Conservation (phyloP, 2,888 invertebrate genomes). For the Lymantria monacha region DNA sequence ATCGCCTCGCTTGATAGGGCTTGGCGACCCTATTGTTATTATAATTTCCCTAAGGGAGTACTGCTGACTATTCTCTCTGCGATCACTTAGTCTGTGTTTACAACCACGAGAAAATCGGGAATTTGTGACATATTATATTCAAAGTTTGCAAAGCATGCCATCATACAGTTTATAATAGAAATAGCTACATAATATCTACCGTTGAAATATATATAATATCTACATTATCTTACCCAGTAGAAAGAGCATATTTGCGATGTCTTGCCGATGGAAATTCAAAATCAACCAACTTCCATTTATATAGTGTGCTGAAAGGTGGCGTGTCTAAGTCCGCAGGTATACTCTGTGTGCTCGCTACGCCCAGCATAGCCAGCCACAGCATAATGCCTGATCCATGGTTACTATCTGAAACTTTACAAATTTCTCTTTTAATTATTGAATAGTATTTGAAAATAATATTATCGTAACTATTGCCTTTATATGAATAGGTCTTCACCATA, state of each 20-base stretch:
- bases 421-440: background rate
- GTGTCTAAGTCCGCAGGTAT: constrained; percentile 71
- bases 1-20: too few relatives aligned
- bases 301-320: constrained; percentile 83
- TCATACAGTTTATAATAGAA: too few relatives aligned
- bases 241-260: constrained; percentile 82
- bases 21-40: too few relatives aligned
- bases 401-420: constrained; percentile 43
- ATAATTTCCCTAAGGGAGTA: too few relatives aligned
- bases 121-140: too few relatives aligned
- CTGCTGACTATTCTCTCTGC: too few relatives aligned
- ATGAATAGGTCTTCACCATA: too few relatives aligned
- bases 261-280: constrained; percentile 85
- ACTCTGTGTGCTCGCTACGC: constrained; percentile 57
- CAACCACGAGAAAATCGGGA: too few relatives aligned
- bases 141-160: too few relatives aligned
- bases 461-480: too few relatives aligned
- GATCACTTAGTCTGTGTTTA: too few relatives aligned
- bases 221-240: constrained; percentile 66
- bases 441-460: background rate
- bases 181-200: too few relatives aligned
- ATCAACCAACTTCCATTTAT: constrained; percentile 89
- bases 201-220: background rate
- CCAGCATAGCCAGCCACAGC: constrained; percentile 77
- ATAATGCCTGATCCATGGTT: constrained; percentile 56